These are phyloP conservation scores for Galbula dea DNA, from an alignment of 2,113 vertebrate genomes.

Conservation along the genomic window DNA sequence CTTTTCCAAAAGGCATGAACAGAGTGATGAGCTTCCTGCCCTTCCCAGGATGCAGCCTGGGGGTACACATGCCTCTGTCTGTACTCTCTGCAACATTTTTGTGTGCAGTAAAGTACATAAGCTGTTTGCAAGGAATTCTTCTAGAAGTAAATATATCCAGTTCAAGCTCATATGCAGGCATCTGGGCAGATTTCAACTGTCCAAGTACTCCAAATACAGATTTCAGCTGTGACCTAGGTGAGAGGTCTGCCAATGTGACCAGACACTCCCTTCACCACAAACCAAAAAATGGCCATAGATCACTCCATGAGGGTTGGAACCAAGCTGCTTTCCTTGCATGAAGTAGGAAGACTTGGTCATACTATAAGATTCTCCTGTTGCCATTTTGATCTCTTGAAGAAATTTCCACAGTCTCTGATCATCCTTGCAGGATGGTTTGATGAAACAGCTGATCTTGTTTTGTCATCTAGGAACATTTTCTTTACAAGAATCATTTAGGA, in stretches of 20 bases:
- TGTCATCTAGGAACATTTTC: background rate
- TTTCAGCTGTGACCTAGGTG: background rate
- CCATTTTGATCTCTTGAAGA: background rate
- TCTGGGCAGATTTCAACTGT: background rate
- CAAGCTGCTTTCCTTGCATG: background rate
- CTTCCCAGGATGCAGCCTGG: background rate
- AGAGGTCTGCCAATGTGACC: background rate
- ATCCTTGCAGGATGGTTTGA: background rate
- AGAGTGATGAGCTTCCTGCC: background rate
- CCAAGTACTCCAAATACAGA: constrained; percentile 1
- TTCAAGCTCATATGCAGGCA: background rate
- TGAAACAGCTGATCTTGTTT: background rate
- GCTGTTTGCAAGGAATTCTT: background rate
- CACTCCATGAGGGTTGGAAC: background rate
- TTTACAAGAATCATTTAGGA: background rate
- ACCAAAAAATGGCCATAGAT: background rate
- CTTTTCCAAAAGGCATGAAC: constrained; percentile 13
- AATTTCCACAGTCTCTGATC: background rate
- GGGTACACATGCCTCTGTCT: background rate
- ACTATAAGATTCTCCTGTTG: background rate
- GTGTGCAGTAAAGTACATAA: background rate
- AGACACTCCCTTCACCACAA: background rate
- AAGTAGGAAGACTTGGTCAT: background rate
- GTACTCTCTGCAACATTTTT: background rate
- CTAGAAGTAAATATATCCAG: background rate